phyloP scores from a whole-genome alignment of 2,888 invertebrate species.

The Thyatira batis region DNA sequence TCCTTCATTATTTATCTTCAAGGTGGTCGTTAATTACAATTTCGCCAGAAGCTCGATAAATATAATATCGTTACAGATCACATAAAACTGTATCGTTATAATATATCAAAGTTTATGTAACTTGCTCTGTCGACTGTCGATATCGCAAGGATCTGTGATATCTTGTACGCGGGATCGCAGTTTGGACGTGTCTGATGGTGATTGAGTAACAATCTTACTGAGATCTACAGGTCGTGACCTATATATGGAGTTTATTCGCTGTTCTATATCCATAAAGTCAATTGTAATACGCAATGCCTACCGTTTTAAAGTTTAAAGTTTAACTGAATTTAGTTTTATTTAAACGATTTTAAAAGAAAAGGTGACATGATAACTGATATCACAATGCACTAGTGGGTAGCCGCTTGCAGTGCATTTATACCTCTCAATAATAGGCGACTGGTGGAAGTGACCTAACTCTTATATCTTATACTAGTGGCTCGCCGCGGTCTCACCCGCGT shows the following conservation, averaged over 20 bases:
- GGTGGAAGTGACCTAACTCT: too few relatives aligned
- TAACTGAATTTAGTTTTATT: background rate
- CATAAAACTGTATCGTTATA: conserved; percentile 3
- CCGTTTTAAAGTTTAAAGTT: conserved; percentile 1
- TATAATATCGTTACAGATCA: background rate
- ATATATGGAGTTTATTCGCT: conserved; percentile 4
- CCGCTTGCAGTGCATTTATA: background rate
- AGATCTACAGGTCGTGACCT: conserved; percentile 17
- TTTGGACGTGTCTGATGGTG: conserved; percentile 18
- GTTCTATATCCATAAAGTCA: background rate
- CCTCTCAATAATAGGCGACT: too few relatives aligned
- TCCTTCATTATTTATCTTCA: background rate
- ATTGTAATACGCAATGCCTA: conserved; percentile 1
- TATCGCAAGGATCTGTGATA: conserved; percentile 21
- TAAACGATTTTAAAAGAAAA: background rate
- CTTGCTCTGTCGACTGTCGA: conserved; percentile 5
- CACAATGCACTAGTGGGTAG: background rate
- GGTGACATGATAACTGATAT: background rate
- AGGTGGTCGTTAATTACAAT: background rate
- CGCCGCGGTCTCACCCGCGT: too few relatives aligned
- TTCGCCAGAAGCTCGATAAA: background rate
- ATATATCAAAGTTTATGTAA: conserved; percentile 13
- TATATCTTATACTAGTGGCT: too few relatives aligned
- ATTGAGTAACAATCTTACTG: conserved; percentile 17
- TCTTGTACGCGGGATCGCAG: conserved; percentile 21